These are phyloP conservation scores for Cliona cf. orientalis DNA, from an alignment of 37 sponge, comb jelly and placozoan genomes.

Conservation along the genomic window DNA sequence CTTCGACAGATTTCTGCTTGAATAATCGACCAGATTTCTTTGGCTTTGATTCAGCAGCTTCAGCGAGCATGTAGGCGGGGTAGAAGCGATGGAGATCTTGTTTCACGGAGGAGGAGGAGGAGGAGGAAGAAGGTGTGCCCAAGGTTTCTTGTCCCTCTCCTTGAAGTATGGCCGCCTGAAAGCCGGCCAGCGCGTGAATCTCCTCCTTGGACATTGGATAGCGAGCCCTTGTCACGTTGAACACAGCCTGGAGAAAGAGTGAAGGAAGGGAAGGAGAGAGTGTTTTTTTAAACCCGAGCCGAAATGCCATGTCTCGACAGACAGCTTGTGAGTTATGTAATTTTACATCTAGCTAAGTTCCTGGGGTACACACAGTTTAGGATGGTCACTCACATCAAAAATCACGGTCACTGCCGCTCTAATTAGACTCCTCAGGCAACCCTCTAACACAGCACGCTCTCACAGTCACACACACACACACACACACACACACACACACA, in stretches of 20 bases:
- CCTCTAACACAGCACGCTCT: too few species aligned
- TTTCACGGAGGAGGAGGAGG: background rate
- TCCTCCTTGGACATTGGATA: conserved; percentile 67
- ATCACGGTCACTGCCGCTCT: too few species aligned
- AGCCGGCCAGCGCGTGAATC: conserved; percentile 59
- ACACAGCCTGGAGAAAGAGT: conserved; percentile 60
- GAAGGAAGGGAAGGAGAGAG: conserved; percentile 7
- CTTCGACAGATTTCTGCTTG: conserved; percentile 19
- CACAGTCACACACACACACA: too few species aligned
- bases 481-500: too few species aligned
- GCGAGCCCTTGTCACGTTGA: conserved; percentile 70
- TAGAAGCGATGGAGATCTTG: background rate
- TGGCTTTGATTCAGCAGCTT: background rate
- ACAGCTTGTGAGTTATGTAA: too few species aligned
- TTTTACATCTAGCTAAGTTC: too few species aligned
- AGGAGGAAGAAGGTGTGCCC: background rate
- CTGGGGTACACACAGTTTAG: too few species aligned
- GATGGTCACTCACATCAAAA: too few species aligned
- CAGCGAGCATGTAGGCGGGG: conserved; percentile 12
- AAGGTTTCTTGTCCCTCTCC: background rate
- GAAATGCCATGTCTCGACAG: too few species aligned
- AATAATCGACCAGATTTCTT: background rate
- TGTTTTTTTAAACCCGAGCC: too few species aligned
- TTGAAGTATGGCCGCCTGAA: conserved; percentile 51
- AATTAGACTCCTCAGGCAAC: too few species aligned